Base-by-base conservation (phyloP, 2,797 vertebrate genomes). In the Macropodus opercularis region DNA sequence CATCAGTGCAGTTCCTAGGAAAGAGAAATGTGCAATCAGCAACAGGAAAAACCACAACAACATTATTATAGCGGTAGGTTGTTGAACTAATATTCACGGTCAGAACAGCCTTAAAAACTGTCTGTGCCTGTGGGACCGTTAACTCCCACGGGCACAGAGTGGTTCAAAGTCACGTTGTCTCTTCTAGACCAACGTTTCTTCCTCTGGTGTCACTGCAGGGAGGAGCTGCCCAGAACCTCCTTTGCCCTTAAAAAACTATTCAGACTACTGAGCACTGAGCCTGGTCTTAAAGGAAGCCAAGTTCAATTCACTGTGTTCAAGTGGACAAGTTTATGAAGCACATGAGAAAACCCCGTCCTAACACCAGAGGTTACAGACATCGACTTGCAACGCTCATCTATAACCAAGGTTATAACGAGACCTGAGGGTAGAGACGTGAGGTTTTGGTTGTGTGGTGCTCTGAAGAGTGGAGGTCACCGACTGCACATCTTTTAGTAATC, bases 1-100 rank as follows among this genome's bases (percentile, higher is more conserved):
- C 62, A 23, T 98, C 97, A 36, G 97, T 98, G 90, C 95, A 96
- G 85, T 71, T 91, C 92, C 96, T 98, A 80, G 38, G 73, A 72
- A 70, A 74, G 46, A 21, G 27, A 41, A 27, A 48, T 12, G 62
- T 1, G 29, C 10, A 26, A 60, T n/a, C n/a, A 73, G 27, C 65
- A 60, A 59, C n/a, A 41, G 34, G 26, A 63, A 23, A 56, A 57
- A 53, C 15, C 8, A 51, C 69, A 50, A 79, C 42, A 32, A 22
- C 4, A 5, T 38, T 23, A 1, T 41, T 18, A 43, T 38, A 59
- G 59, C 10, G 13, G 38, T 23, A 48, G 6, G 10, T 21, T 43
- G 6, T 41, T 55, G 1, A 29, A 22, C 7, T 17, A 52, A 14
- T 44, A 23, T 36, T n/a, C n/a, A n/a, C n/a, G n/a, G n/a, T n/a